Conservation (phyloP, 2,797 vertebrate genomes). For the Craterocephalus amniculus region DNA sequence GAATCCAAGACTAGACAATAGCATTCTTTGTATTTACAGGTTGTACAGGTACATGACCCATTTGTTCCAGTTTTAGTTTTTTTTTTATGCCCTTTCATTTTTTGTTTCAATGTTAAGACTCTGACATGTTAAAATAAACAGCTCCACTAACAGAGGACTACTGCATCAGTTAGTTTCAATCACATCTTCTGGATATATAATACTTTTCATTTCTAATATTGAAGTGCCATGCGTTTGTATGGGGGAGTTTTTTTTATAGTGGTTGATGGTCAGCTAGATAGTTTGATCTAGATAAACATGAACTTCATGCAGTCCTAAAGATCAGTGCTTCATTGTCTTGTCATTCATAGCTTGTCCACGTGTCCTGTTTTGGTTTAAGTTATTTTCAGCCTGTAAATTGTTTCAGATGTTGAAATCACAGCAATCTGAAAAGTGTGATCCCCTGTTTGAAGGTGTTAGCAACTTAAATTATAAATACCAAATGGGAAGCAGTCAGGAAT, state of each 20-base stretch:
- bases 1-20: background rate
- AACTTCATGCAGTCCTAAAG: conserved; percentile 27
- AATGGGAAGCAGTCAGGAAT: background rate
- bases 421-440: background rate
- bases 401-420: background rate
- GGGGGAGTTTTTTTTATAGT: background rate
- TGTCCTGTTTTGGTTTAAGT: conserved; percentile 36
- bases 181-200: background rate
- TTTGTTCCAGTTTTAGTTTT: background rate
- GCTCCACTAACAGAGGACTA: conserved; percentile 2
- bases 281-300: conserved; percentile 26
- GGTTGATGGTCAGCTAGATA: conserved; percentile 17
- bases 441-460: conserved; percentile 3
- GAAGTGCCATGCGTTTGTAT: background rate
- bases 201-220: conserved; percentile 19
- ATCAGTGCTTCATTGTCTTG: conserved; percentile 17
- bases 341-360: background rate
- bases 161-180: conserved; percentile 9
- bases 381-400: conserved; percentile 9
- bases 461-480: conserved; percentile 7
- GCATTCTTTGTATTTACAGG: background rate
- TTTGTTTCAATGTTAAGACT: conserved; percentile 2
- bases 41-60: background rate
- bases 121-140: background rate
- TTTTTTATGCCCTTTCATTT: background rate